A percentile compares a stretch with the other conserved stretches of the same genome.
phyloP scores from a whole-genome alignment of 2,113 vertebrate species.

The Poicephalus meyeri region DNA sequence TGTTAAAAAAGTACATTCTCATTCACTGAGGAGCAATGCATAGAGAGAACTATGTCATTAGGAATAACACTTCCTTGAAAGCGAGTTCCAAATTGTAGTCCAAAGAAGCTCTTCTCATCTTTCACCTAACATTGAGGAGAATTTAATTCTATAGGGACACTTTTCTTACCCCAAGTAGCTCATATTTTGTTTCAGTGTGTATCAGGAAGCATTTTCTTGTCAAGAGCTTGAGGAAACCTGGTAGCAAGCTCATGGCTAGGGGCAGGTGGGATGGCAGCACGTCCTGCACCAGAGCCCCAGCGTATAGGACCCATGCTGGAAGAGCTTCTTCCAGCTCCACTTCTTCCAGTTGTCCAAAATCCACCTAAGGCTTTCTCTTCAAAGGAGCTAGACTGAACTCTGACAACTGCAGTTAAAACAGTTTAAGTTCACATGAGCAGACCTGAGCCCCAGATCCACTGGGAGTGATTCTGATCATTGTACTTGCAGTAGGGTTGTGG shows the following conservation, averaged over 20 bases:
- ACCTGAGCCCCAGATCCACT: not conserved
- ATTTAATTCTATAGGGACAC: not conserved
- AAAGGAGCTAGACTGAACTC: not conserved
- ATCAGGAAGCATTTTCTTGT: not conserved
- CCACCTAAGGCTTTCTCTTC: not conserved
- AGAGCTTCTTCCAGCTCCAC: not conserved
- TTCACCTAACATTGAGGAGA: not conserved
- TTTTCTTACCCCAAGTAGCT: not conserved
- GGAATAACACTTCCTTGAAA: not conserved
- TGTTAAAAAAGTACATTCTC: not conserved
- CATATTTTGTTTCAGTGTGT: not conserved
- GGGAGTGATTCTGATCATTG: not conserved
- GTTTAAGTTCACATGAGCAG: not conserved
- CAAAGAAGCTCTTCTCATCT: not conserved
- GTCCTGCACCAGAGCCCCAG: not conserved
- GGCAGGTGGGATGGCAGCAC: accelerated
- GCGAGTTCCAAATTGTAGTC: not conserved
- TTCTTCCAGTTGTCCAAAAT: not conserved
- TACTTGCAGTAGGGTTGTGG: not conserved
- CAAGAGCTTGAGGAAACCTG: not conserved
- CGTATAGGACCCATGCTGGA: not conserved
- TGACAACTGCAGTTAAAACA: not conserved
- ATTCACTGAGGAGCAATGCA: not conserved
- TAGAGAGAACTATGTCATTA: not conserved
- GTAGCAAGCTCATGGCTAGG: not conserved